Base-by-base conservation (phyloP, 2,888 invertebrate species). In the Stenchaetothrips biformis region DNA sequence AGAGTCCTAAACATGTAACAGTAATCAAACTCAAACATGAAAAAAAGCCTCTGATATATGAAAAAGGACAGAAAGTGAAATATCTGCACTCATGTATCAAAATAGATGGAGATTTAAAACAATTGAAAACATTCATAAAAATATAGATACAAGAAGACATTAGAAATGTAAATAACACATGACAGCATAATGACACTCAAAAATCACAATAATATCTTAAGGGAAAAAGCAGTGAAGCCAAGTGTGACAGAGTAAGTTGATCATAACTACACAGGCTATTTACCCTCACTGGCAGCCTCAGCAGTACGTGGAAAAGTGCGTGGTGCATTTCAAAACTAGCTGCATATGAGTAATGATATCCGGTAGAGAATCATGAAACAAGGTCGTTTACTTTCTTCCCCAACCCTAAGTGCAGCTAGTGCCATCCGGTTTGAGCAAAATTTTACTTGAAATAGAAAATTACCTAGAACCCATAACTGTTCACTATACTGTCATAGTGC, bases 71-170 rank as follows among this genome's bases (percentile, higher is more conserved):
- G 6, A 21, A 74, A 25, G n/a, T 25, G 25, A 74, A 74, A 74
- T 74, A 1, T 74, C 25, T 7, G 67, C 67, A 74, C 67, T 74
- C 2, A 25, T 21, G 25, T 74, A 74, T 74, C 67, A 74, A 74
- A 74, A 74, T 74, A 74, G 67, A 21, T 74, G 67, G 67, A 53
- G 53, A 53, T 53, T 53, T 53, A 53, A 53, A 53, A 53, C 53
- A 53, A 74, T 74, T 21, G 67, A 74, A 74, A 74, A 74, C 67
- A 74, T 74, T 74, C 67, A 74, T 25, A 74, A 74, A 74, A 74
- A 74, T 74, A 74, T 74, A 74, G 9, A 74, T 74, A 74, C 25
- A 21, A 74, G 67, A 74, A 74, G 25, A 74, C 67, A 74, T 74
- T 21, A 74, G 18, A 74, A 74, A 74, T 74, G 67, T 74, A 74